Conservation (phyloP, 1,140 invertebrate species). For the Caerostris extrusa region DNA sequence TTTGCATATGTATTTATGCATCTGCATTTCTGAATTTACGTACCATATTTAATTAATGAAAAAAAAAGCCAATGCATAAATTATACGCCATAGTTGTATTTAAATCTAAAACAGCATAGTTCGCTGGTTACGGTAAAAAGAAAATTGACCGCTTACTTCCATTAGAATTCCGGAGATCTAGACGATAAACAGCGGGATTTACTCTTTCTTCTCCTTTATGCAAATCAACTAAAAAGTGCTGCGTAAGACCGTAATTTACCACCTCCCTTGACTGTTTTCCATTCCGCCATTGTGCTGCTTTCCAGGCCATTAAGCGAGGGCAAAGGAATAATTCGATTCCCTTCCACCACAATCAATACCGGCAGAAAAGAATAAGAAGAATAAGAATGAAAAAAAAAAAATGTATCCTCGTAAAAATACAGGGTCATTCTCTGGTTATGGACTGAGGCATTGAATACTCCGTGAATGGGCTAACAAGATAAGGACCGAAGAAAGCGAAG, state of each 20-base stretch:
- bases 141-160: conserved; percentile 3
- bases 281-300: not conserved
- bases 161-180: not conserved
- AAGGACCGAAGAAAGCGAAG: not conserved
- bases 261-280: not conserved
- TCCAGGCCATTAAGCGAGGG: not conserved
- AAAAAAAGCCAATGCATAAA: too few species aligned
- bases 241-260: conserved; percentile 22
- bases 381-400: not conserved
- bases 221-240: conserved; percentile 4
- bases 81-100: too few species aligned
- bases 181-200: conserved; percentile 5
- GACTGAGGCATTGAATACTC: conserved; percentile 56
- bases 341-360: not conserved
- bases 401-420: conserved; percentile 32
- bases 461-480: conserved; percentile 53
- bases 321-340: not conserved
- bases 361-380: not conserved
- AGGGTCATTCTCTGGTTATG: conserved; percentile 44
- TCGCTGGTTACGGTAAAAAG: not conserved
- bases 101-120: not conserved
- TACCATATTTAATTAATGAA: too few species aligned
- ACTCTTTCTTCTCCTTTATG: not conserved
- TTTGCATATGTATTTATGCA: too few species aligned
- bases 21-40: too few species aligned